These are phyloP conservation scores for Notamacropus eugenii DNA, from an alignment of 2,797 vertebrate species.

Conservation along the genomic window DNA sequence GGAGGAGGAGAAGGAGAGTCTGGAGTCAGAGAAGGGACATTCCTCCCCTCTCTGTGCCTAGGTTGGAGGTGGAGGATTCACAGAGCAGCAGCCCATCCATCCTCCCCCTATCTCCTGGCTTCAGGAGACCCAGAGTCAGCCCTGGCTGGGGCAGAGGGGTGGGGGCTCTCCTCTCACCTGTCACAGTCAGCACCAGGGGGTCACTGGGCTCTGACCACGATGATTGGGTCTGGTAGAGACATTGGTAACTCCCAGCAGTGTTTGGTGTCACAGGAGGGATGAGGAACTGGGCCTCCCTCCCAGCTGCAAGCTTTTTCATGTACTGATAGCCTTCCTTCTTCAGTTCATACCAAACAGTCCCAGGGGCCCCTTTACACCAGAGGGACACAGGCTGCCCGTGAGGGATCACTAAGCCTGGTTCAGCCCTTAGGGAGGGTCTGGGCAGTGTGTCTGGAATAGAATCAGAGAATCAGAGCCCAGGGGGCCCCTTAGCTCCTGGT, in stretches of 20 bases:
- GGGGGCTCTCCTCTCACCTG: conserved; percentile 45
- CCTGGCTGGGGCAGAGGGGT: not conserved
- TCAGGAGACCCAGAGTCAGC: not conserved
- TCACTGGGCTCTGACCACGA: conserved; percentile 68
- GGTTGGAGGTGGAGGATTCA: no score
- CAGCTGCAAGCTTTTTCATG: fast-evolving
- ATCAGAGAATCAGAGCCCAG: not conserved
- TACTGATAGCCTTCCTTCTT: not conserved
- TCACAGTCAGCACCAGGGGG: conserved; percentile 63
- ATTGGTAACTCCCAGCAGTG: conserved; percentile 59
- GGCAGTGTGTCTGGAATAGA: conserved; percentile 52
- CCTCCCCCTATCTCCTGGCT: no score
- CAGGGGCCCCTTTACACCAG: conserved; percentile 58
- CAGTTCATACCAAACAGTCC: conserved; percentile 46
- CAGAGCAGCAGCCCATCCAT: not conserved
- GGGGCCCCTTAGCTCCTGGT: not conserved
- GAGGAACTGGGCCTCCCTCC: conserved; percentile 4
- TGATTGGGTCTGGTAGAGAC: conserved; percentile 39
- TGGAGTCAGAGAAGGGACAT: no score
- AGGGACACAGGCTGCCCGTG: conserved; percentile 46
- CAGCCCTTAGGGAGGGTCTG: conserved; percentile 59
- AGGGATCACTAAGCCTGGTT: conserved; percentile 47
- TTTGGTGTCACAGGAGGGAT: conserved; percentile 6
- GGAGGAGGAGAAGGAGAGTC: no score
- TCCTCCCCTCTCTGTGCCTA: no score